phyloP scores from a whole-genome alignment of 2,888 invertebrate species.

The Agonopterix subpropinquella region DNA sequence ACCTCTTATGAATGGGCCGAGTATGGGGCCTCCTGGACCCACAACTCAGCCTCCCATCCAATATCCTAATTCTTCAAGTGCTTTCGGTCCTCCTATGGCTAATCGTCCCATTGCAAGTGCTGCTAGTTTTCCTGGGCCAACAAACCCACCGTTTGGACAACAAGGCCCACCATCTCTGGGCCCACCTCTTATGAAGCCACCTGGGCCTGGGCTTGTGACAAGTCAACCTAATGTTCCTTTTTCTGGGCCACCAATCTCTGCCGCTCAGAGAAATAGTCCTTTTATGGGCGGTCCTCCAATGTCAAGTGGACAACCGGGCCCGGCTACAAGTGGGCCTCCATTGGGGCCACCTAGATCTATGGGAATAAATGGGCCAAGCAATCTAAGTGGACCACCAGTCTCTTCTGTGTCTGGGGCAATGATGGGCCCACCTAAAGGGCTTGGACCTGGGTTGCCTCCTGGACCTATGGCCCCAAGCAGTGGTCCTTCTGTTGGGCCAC shows the following conservation, averaged over 20 bases:
- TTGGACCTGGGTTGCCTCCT: background rate
- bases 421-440: slow-evolving; percentile 6
- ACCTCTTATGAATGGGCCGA: slow-evolving; percentile 53
- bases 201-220: slow-evolving; percentile 20
- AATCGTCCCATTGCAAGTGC: slow-evolving; percentile 5
- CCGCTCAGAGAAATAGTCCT: slow-evolving; percentile 43
- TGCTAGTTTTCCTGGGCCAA: slow-evolving; percentile 22
- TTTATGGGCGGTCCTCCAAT: slow-evolving; percentile 28
- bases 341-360: slow-evolving; percentile 18
- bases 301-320: slow-evolving; percentile 4
- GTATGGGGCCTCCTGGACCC: slow-evolving; percentile 4
- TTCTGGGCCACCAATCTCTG: slow-evolving; percentile 28
- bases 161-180: slow-evolving; percentile 19
- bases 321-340: slow-evolving; percentile 11
- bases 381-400: slow-evolving; percentile 12
- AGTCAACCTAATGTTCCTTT: slow-evolving; percentile 39
- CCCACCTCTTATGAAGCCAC: slow-evolving; percentile 22
- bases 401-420: slow-evolving; percentile 17
- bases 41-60: slow-evolving; percentile 20
- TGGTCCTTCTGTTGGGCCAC: slow-evolving; percentile 5
- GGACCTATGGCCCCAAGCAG: background rate
- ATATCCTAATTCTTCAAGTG: slow-evolving; percentile 29
- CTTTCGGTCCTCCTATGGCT: slow-evolving; percentile 24
- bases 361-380: slow-evolving; percentile 34
- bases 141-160: slow-evolving; percentile 19